Evolutionary conservation across 1,140 invertebrate genomes (phyloP).

Genomic region (Anastrepha obliqua): DNA sequence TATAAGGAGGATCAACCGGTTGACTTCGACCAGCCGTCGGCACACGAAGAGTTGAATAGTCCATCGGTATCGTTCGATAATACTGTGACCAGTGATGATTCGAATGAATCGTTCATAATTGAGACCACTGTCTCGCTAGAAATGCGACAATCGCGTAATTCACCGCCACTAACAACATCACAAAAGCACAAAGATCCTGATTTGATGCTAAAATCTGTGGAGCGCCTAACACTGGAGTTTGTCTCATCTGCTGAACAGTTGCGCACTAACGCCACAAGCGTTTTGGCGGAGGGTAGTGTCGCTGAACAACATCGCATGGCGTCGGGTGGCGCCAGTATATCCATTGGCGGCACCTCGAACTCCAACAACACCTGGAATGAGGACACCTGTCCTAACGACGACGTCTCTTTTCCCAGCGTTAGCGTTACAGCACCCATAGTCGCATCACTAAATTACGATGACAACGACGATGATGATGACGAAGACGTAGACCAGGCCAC

Average conservation of each 20-base stretch:
- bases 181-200: constrained; percentile 79
- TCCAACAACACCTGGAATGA: constrained; percentile 85
- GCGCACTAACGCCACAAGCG: constrained; percentile 67
- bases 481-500: constrained; percentile 61
- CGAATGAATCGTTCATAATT: constrained; percentile 70
- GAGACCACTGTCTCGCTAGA: constrained; percentile 65
- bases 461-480: constrained; percentile 67
- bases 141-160: constrained; percentile 3
- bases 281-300: constrained; percentile 10
- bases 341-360: constrained; percentile 68
- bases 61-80: constrained; percentile 73
- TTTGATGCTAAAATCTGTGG: constrained; percentile 81
- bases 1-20: constrained; percentile 60
- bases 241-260: constrained; percentile 78
- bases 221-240: constrained; percentile 79
- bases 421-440: constrained; percentile 83
- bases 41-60: constrained; percentile 71
- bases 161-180: constrained; percentile 44
- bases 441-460: constrained; percentile 81
- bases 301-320: constrained; percentile 59
- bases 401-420: constrained; percentile 85
- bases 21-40: constrained; percentile 60
- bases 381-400: constrained; percentile 83
- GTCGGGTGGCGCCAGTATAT: constrained; percentile 60
- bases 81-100: constrained; percentile 65